Percentiles rank a stretch among this genome's conserved stretches.
Conservation (phyloP, 2,113 vertebrate genomes). For the Phylloscopus trochiloides region DNA sequence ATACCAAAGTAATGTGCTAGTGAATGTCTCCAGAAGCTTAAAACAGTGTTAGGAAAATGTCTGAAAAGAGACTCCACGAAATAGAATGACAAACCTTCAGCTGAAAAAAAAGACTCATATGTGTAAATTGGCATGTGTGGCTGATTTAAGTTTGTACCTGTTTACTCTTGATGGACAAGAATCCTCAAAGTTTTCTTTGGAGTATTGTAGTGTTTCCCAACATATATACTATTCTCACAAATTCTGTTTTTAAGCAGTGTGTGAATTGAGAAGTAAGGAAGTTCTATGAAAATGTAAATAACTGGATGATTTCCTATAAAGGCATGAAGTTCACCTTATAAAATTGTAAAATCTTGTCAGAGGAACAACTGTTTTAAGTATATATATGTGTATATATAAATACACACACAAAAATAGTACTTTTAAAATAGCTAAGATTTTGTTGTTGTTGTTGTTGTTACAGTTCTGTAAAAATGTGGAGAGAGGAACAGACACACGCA, state of each 20-base stretch:
- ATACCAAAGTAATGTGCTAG: not conserved
- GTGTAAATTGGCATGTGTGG: not conserved
- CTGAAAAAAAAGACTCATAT: not conserved
- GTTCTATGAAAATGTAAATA: not conserved
- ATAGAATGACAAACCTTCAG: not conserved
- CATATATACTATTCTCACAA: not conserved
- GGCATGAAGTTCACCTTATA: not conserved
- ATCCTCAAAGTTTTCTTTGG: not conserved
- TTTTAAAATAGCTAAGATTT: not conserved
- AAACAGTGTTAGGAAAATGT: not conserved
- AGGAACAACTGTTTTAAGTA: not conserved
- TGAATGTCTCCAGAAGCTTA: not conserved
- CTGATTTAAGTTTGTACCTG: not conserved
- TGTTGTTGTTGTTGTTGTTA: not conserved
- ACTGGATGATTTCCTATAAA: not conserved
- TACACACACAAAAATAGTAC: not conserved
- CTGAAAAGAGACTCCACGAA: not conserved
- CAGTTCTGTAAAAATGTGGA: not conserved
- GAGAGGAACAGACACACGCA: not conserved
- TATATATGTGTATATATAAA: too few relatives aligned
- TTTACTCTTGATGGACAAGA: not conserved
- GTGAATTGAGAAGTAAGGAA: not conserved
- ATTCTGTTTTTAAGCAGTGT: not conserved
- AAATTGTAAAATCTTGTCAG: not conserved
- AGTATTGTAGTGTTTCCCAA: not conserved